Base-by-base conservation (phyloP, 2,888 invertebrate genomes). In the Oeneis ivallda region DNA sequence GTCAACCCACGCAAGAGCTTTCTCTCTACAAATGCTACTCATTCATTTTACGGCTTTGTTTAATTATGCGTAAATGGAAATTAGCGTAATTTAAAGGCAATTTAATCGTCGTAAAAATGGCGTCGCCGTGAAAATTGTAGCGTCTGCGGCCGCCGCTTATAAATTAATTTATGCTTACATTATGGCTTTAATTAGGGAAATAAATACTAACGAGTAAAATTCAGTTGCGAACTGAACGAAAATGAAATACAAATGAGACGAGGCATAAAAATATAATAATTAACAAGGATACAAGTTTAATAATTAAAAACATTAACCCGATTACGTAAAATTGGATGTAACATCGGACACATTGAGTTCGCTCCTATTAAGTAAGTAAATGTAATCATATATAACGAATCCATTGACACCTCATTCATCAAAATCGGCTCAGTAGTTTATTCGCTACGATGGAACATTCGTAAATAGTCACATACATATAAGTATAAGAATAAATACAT, bases 1-100 rank as follows among this genome's bases (percentile, higher is more conserved):
- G 49, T 49, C 39, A 39, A n/a, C 60, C 49, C 39, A 60, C 60
- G 60, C 60, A 11, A 32, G 34, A n/a, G 45, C 47, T 47, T 47
- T 50, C 49, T 59, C 47, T 60, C 60, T 50, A 50, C 49, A 39
- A 60, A 60, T 50, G 50, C 50, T 50, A 19, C 60, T 50, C 56
- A 60, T 60, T 60, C 50, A 60, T 60, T 60, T 60, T 50, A 60
- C 60, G 9, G 60, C 45, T 60, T 60, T 39, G 60, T 60, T 60
- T 49, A 60, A 60, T 60, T 60, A 60, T 60, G 60, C 60, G 60
- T 60, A 60, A 60, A 60, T 60, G 60, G 47, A 60, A 60, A 60
- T 60, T 60, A 50, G 49, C 39, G 49, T 60, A 50, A 60, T 60
- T 60, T 60, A 60, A 60, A 50, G 49, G 60, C 60, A 60, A 60